A percentile compares a stretch with the other conserved stretches of the same genome.
Conservation (phyloP, 1,140 invertebrate genomes). For the Bombus consobrinus region DNA sequence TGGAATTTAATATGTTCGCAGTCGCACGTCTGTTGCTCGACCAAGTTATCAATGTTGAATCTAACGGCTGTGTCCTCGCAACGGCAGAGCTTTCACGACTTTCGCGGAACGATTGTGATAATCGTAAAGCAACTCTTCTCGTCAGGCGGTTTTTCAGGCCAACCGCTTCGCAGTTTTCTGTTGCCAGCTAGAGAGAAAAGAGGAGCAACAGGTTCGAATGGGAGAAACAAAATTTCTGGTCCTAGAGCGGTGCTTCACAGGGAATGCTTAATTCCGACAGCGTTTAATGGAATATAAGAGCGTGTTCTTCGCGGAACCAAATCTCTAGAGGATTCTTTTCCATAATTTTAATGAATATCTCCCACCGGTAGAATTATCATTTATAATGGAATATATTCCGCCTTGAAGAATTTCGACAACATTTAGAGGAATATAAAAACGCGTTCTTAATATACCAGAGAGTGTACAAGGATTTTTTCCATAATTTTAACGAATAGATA, state of each 20-base stretch:
- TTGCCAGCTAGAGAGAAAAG: neutral
- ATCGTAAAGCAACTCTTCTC: constrained; percentile 24
- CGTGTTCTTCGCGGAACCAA: neutral
- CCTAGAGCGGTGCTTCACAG: neutral
- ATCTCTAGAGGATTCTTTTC: neutral
- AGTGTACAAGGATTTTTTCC: too few species aligned
- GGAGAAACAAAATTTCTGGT: constrained; percentile 16
- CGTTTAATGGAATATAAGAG: neutral
- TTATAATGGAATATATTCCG: too few species aligned
- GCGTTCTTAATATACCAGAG: too few species aligned
- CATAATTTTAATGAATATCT: too few species aligned
- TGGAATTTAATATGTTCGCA: constrained; percentile 32
- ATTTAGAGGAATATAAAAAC: too few species aligned
- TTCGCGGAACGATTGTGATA: constrained; percentile 3
- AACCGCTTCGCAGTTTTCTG: constrained; percentile 9
- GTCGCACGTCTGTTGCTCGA: neutral
- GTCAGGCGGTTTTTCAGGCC: too few species aligned
- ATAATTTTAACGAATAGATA: too few species aligned
- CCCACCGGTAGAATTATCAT: too few species aligned
- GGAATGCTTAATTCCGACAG: neutral
- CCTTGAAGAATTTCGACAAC: too few species aligned
- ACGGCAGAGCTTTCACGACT: neutral
- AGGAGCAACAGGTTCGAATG: constrained; percentile 35
- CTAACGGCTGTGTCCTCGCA: neutral
- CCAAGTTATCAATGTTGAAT: constrained; percentile 42